Base-by-base conservation (phyloP, 2,888 invertebrate species). In the Exocentrus adspersus region DNA sequence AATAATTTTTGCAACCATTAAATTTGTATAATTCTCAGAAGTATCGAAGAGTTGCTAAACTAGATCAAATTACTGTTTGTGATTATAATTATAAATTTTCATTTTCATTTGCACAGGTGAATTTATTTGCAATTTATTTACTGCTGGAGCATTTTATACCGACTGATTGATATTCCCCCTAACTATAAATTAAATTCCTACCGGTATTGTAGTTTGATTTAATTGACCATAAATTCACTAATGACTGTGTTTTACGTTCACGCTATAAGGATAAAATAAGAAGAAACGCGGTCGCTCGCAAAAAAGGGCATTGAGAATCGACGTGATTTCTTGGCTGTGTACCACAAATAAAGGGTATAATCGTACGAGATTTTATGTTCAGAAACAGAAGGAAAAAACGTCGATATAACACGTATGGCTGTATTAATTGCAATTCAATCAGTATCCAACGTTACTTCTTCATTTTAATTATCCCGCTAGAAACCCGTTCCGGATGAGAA, bases 331-430 rank as follows among this genome's bases (percentile, higher is more conserved):
- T 54, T 54, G 54, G 51, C 30, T 24, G 20, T 59, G 50, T 53
- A 54, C 21, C 54, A 62, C 65, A 65, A 65, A 65, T 58, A 59
- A 54, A 54, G 62, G 43, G 62, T 54, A 62, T 56, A 58, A 58
- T 65, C 59, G 58, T 59, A 32, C 50, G 46, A 48, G 51, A 59
- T 59, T 54, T 62, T 62, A 61, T 50, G 60, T 48, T 16, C 28
- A n/a, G 48, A 50, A 53, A 37, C 12, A 9, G 37, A 50, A 57
- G 52, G n/a, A 12, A 42, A 54, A 43, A 54, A 20, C 16, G 9
- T 17, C 43, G 43, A 30, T 30, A 21, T 24, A 42, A 43, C 54
- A 54, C 54, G 54, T 60, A 60, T 60, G 53, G 45, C 46, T 21
- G 46, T 52, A 45, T 42, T 57, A 42, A 62, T 62, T 57, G 51